Evolutionary conservation across 2,113 vertebrate species (phyloP).

Genomic region (Aythya baeri): DNA sequence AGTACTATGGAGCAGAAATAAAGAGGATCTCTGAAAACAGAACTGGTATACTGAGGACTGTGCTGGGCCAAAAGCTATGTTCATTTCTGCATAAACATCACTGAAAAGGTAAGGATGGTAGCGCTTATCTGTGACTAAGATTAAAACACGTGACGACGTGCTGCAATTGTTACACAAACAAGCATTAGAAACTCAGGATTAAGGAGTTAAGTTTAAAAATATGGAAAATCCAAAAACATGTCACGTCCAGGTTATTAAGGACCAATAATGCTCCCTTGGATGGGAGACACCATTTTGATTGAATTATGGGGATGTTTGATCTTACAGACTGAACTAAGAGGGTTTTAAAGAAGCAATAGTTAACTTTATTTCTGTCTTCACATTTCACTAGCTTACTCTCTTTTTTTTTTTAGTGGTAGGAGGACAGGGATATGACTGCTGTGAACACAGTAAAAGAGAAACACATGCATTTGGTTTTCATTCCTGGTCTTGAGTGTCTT

Average conservation of each 20-base stretch:
- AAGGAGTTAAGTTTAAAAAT: background rate
- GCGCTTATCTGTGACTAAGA: background rate
- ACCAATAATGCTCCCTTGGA: background rate
- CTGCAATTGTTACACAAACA: background rate
- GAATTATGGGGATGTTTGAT: background rate
- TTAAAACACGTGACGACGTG: fast-evolving
- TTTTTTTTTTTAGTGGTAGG: too few relatives aligned
- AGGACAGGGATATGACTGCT: background rate
- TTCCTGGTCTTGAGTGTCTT: background rate
- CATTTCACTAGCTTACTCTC: background rate
- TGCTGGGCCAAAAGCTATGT: background rate
- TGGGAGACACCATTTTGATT: background rate
- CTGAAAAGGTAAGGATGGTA: background rate
- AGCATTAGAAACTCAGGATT: background rate
- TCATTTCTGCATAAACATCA: background rate
- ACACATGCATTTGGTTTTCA: background rate
- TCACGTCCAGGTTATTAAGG: background rate
- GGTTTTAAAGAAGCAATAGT: background rate
- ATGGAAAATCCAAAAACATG: background rate
- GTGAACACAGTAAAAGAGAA: background rate
- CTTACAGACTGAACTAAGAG: background rate
- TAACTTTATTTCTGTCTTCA: background rate
- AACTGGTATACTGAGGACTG: background rate
- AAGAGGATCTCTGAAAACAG: background rate
- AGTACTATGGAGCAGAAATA: background rate